phyloP scores from a whole-genome alignment of 2,797 vertebrate species.

The Chaetophractus vellerosus region DNA sequence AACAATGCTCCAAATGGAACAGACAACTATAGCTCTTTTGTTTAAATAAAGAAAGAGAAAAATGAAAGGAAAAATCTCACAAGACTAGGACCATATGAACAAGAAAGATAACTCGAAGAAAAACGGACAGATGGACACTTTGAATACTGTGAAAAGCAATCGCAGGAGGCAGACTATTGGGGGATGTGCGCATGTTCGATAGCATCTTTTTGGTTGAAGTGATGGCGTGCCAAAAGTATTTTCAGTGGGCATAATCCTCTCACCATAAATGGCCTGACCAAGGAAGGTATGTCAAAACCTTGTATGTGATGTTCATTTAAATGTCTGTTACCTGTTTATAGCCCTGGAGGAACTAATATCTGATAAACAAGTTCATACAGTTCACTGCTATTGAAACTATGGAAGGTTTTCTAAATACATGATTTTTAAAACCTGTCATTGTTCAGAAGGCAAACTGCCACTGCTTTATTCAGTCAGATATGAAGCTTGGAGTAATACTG shows the following conservation, averaged over 20 bases:
- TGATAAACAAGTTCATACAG: slow-evolving; percentile 79
- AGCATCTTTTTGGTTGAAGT: slow-evolving; percentile 89
- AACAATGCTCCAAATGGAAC: slow-evolving; percentile 67
- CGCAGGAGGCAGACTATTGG: slow-evolving; percentile 87
- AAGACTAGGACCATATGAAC: slow-evolving; percentile 83
- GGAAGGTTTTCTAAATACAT: slow-evolving; percentile 77
- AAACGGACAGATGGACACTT: slow-evolving; percentile 90
- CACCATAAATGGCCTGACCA: slow-evolving; percentile 89
- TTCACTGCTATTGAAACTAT: slow-evolving; percentile 82
- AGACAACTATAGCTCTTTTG: slow-evolving; percentile 83
- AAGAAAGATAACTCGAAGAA: slow-evolving; percentile 85
- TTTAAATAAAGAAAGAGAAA: slow-evolving; percentile 82
- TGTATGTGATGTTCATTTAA: slow-evolving; percentile 83
- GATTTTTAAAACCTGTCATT: slow-evolving; percentile 74
- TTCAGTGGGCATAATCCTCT: slow-evolving; percentile 89
- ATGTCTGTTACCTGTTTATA: slow-evolving; percentile 87
- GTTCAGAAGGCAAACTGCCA: slow-evolving; percentile 80
- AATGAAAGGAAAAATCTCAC: slow-evolving; percentile 69
- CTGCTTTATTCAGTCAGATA: slow-evolving; percentile 77
- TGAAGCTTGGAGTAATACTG: slow-evolving; percentile 71
- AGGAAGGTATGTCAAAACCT: slow-evolving; percentile 92
- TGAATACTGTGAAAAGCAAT: slow-evolving; percentile 86
- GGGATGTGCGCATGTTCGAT: slow-evolving; percentile 90
- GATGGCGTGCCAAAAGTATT: slow-evolving; percentile 93
- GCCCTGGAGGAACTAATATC: slow-evolving; percentile 75